Base-by-base conservation (phyloP, 2,888 invertebrate genomes). In the Perizoma affinitatum region DNA sequence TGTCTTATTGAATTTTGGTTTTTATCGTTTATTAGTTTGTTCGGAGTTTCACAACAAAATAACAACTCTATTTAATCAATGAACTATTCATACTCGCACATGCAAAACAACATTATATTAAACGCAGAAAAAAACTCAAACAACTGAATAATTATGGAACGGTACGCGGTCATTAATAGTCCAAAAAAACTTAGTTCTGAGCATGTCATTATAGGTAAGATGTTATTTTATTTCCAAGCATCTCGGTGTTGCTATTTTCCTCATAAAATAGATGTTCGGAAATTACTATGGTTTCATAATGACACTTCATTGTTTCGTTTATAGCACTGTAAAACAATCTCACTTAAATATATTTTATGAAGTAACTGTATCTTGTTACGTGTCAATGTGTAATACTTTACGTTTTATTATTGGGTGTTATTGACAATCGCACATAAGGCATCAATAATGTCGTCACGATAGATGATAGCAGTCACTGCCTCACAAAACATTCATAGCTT, bases 401-500 rank as follows among this genome's bases (percentile, higher is more conserved):
- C 48, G 4, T 35, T 61, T 48, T 4, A 54, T 54, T 41, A 56
- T 54, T 58, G 56, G 48, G 50, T 60, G 53, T 38, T 52, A 66
- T 49, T 46, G 60, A 49, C 50, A 22, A 55, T 49, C 40, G 59
- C 68, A 66, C 63, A 45, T 49, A 42, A 49, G 45, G 41, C 47
- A 58, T 60, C 36, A 60, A 44, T 4, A 8, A 59, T 10, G 52
- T 54, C 54, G 74, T 78, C 71, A 65, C 75, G 77, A 85, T 87
- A 86, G 83, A 83, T 74, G 72, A 83, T 84, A 86, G 91, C 90
- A 89, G 88, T 91, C 91, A 92, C 90, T 92, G 92, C 91, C 91
- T 92, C 92, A 89, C 92, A 83, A 87, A 80, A 91, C 91, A 92
- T 91, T 91, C 92, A 89, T 91, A 88, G 92, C 91, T 91, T 90